Evolutionary conservation across 1,140 invertebrate species (phyloP), one percentile per base, ranked within the genome.

Genomic region (Ips typographus): DNA sequence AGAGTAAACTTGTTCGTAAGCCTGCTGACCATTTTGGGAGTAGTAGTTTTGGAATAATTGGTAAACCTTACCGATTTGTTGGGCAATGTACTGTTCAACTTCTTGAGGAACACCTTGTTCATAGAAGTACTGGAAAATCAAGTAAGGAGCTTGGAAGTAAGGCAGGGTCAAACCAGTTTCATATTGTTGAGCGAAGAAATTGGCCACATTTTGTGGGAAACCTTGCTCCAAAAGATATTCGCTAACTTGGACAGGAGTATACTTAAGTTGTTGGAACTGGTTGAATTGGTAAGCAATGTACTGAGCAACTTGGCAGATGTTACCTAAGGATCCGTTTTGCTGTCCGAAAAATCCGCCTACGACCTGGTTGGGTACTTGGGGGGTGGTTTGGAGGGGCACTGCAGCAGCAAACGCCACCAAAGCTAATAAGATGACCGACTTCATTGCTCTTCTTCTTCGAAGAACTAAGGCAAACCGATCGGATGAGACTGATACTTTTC

Each of bases 61-160:
- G 22, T 52, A 60, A 43, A 36, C 65, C 36, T 52, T 39, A 36
- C 40, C 47, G 40, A 68, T 68, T 53, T 68, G 43, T 6, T 68
- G 57, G 5, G 22, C n/a, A 42, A 68, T 37, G 65, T 68, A 68
- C 43, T 59, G 38, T 44, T 60, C n/a, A 6, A 51, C 22, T 41
- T 68, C 58, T 7, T 59, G 47, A n/a, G 47, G 36, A 43, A 68
- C 36, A 39, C 40, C 47, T 41, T 68, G 43, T 22, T 60, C 4
- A 7, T 40, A 53, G 57, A 39, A 68, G 44, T 68, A 68, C n/a
- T 55, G 65, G 65, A 68, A 68, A 53, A 59, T 59, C 7, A 44
- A 6, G 7, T 61, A 68, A 8, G 65, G 65, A 3, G 65, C 42
- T 47, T 68, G 56, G 38, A 59, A 52, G 44, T 68, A 60, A 4